phyloP scores from a whole-genome alignment of 37 sponge, comb jelly and placozoan genomes.

The Haliclona indistincta region DNA sequence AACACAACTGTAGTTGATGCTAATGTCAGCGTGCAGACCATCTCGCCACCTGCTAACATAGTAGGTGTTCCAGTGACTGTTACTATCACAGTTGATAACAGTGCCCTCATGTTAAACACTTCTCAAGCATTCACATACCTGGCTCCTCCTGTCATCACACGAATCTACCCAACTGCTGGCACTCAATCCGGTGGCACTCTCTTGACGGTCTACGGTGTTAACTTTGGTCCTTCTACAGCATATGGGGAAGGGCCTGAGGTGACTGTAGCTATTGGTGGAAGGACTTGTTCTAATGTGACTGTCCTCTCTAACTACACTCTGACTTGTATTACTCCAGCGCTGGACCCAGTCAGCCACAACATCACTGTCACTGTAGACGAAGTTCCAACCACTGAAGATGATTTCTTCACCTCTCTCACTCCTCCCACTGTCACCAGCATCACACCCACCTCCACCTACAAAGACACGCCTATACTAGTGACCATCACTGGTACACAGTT shows the following conservation, averaged over 20 bases:
- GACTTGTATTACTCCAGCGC: constrained; percentile 68
- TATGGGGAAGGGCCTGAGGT: constrained; percentile 75
- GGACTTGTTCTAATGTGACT: constrained; percentile 66
- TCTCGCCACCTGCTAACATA: constrained; percentile 53
- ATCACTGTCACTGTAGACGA: constrained; percentile 80
- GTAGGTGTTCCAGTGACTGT: constrained; percentile 57
- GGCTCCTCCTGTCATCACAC: constrained; percentile 61
- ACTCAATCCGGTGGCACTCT: constrained; percentile 67
- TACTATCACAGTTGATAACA: constrained; percentile 78
- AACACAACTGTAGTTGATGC: constrained; percentile 55
- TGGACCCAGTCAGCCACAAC: constrained; percentile 38
- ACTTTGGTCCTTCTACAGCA: constrained; percentile 85
- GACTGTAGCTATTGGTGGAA: constrained; percentile 57
- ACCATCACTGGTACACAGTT: constrained; percentile 76
- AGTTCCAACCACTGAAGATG: constrained; percentile 13
- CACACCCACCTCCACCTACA: constrained; percentile 66
- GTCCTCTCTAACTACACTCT: constrained; percentile 54
- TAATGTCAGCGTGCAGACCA: constrained; percentile 41
- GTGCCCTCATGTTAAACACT: constrained; percentile 66
- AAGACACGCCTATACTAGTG: constrained; percentile 29
- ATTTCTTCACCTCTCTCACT: constrained; percentile 54
- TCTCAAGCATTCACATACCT: constrained; percentile 82
- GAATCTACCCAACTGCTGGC: constrained; percentile 69
- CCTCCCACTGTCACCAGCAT: constrained; percentile 51
- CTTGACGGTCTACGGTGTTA: constrained; percentile 66